Percentiles rank a stretch among this genome's conserved stretches.
These are phyloP conservation scores for Erpetoichthys calabaricus DNA, from an alignment of 2,797 vertebrate species.

Conservation along the genomic window DNA sequence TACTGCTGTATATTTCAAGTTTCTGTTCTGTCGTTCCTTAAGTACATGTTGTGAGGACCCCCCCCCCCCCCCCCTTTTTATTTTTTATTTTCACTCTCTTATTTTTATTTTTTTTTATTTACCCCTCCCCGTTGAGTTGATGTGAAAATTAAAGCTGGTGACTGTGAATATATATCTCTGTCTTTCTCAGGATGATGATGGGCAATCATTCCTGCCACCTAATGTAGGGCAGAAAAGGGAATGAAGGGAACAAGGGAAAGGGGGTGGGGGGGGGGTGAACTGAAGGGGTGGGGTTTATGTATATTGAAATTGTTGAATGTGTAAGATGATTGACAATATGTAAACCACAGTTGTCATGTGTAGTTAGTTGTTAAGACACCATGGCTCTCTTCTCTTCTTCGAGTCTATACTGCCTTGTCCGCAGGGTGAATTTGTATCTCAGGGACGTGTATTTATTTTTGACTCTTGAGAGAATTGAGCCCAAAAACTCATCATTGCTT, in stretches of 20 bases:
- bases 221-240: slow-evolving; percentile 26
- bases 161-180: slow-evolving; percentile 40
- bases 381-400: slow-evolving; percentile 26
- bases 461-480: slow-evolving; percentile 6
- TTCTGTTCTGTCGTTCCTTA: slow-evolving; percentile 39
- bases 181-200: slow-evolving; percentile 49
- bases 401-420: slow-evolving; percentile 31
- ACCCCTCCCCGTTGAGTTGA: neutral
- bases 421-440: slow-evolving; percentile 49
- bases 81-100: slow-evolving; percentile 21
- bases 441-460: slow-evolving; percentile 56
- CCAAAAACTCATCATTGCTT: slow-evolving; percentile 3
- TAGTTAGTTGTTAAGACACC: slow-evolving; percentile 10
- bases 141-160: slow-evolving; percentile 20
- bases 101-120: slow-evolving; percentile 24
- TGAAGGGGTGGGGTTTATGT: slow-evolving; percentile 1
- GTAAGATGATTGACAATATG: slow-evolving; percentile 25
- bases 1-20: slow-evolving; percentile 39
- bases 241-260: slow-evolving; percentile 23
- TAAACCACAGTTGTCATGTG: slow-evolving; percentile 18
- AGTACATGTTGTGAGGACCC: slow-evolving; percentile 46
- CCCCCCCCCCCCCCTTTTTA: slow-evolving; percentile 27
- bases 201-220: slow-evolving; percentile 42
- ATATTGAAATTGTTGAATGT: slow-evolving; percentile 25
- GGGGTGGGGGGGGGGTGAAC: neutral